These are phyloP conservation scores for Cottus gobio DNA, from an alignment of 2,113 vertebrate genomes.

Conservation along the genomic window DNA sequence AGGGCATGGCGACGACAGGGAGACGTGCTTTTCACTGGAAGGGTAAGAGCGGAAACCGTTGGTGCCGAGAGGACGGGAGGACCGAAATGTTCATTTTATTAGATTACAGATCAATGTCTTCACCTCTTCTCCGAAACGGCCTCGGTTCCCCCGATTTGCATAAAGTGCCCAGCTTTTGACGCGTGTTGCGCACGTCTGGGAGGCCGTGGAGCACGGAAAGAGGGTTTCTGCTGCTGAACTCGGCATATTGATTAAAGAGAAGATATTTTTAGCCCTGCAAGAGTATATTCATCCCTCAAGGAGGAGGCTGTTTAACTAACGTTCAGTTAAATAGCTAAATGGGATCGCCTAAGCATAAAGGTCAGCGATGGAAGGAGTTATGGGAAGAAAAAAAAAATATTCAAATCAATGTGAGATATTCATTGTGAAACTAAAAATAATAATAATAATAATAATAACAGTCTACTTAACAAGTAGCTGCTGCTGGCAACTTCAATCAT, in stretches of 20 bases:
- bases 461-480: slow-evolving; percentile 20
- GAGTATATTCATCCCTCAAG: not conserved
- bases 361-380: slow-evolving; percentile 1
- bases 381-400: not conserved
- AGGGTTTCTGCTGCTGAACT: slow-evolving; percentile 7
- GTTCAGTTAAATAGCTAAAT: not conserved
- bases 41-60: slow-evolving; percentile 27
- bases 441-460: slow-evolving; percentile 32
- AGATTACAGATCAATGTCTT: slow-evolving; percentile 39
- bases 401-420: slow-evolving; percentile 13
- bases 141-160: slow-evolving; percentile 17
- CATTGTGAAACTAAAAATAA: not conserved
- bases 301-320: not conserved
- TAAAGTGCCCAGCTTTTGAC: slow-evolving; percentile 17
- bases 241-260: not conserved
- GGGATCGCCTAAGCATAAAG: not conserved
- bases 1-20: slow-evolving; percentile 7
- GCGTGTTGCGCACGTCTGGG: slow-evolving; percentile 4
- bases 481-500: slow-evolving; percentile 11
- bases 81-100: slow-evolving; percentile 23
- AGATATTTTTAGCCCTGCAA: not conserved
- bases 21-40: slow-evolving; percentile 43
- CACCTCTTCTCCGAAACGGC: slow-evolving; percentile 10
- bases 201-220: slow-evolving; percentile 14
- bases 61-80: slow-evolving; percentile 10